phyloP scores from a whole-genome alignment of 2,113 vertebrate genomes.

The Okapia johnstoni region DNA sequence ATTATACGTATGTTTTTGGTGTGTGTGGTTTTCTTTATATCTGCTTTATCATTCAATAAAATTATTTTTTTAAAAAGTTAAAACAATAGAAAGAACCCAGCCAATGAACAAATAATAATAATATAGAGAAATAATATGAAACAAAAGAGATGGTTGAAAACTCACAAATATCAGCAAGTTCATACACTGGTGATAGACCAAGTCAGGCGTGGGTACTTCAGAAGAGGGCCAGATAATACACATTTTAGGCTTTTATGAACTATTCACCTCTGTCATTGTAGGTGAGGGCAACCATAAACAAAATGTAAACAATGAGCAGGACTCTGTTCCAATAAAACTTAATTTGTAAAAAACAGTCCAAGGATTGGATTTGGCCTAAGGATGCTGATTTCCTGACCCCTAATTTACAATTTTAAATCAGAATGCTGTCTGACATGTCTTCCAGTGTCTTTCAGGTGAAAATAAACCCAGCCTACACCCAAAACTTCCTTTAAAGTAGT shows the following conservation, averaged over 20 bases:
- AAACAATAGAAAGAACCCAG: background rate
- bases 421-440: background rate
- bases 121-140: background rate
- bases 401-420: constrained; percentile 27
- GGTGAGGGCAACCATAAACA: background rate
- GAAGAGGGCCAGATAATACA: background rate
- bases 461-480: background rate
- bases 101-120: background rate
- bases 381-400: background rate
- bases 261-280: background rate
- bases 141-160: background rate
- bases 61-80: constrained; percentile 7
- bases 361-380: background rate
- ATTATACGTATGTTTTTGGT: background rate
- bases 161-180: background rate
- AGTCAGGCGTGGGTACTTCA: background rate
- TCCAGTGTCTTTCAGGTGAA: background rate
- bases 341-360: background rate
- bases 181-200: background rate
- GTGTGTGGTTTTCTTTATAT: background rate
- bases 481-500: background rate
- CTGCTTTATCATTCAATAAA: background rate
- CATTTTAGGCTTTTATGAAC: background rate
- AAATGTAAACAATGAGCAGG: background rate
- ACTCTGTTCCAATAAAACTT: background rate